Percentiles rank a stretch among this genome's conserved stretches.
These are phyloP conservation scores for Plestiodon gilberti DNA, from an alignment of 2,113 vertebrate genomes.

Conservation along the genomic window DNA sequence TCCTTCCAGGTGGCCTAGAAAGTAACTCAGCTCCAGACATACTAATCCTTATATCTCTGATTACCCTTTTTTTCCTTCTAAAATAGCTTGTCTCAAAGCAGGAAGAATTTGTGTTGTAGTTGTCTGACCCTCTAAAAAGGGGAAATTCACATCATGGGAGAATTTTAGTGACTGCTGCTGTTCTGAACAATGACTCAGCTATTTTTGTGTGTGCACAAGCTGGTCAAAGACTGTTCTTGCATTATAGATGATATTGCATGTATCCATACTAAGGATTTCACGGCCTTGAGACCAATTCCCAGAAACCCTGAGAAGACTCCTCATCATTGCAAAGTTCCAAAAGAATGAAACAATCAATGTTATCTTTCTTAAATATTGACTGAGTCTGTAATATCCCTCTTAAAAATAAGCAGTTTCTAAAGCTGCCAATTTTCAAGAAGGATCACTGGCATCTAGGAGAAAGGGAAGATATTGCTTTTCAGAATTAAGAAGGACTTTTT, in stretches of 20 bases:
- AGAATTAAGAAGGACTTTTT: neutral
- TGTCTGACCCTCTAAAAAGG: neutral
- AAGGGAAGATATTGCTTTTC: neutral
- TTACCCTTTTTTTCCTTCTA: neutral
- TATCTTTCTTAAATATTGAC: neutral
- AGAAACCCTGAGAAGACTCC: rapidly evolving
- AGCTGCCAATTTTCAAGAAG: neutral
- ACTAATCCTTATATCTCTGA: neutral
- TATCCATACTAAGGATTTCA: rapidly evolving
- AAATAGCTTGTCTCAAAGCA: neutral
- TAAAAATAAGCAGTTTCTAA: neutral
- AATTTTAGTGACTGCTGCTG: neutral
- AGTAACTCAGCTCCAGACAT: neutral
- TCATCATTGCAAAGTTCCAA: neutral
- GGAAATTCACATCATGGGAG: neutral
- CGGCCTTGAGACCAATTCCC: neutral
- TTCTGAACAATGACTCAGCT: neutral
- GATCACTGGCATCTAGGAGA: neutral
- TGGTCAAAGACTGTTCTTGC: neutral
- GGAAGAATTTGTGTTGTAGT: neutral
- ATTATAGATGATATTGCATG: rapidly evolving
- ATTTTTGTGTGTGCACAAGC: neutral
- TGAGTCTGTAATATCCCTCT: rapidly evolving
- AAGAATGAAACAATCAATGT: too few relatives aligned
- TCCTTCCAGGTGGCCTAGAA: neutral